Evolutionary conservation across 2,888 invertebrate species (phyloP).

Genomic region (Lepidocyrtoides sp.): DNA sequence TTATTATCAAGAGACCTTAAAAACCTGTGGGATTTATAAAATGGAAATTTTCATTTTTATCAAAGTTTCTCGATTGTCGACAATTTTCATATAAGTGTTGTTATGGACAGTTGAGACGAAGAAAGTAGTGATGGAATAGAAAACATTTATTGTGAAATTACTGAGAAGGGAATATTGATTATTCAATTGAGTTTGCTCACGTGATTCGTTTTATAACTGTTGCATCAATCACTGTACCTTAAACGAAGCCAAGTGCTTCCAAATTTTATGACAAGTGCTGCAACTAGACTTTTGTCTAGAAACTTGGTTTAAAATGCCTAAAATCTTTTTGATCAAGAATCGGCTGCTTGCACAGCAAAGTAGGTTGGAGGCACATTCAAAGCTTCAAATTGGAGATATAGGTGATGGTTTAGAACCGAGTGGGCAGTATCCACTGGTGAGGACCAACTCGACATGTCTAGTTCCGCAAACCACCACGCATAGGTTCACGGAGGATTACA

Average conservation of each 20-base stretch:
- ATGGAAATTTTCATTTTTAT: slow-evolving; percentile 23
- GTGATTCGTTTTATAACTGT: too few relatives aligned
- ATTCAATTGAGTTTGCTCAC: too few relatives aligned
- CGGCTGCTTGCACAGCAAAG: slow-evolving; percentile 97
- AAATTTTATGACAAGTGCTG: not conserved
- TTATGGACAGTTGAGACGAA: not conserved
- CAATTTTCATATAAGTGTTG: too few relatives aligned
- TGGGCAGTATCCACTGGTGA: slow-evolving; percentile 64
- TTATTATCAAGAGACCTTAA: too few relatives aligned
- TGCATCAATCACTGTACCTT: too few relatives aligned
- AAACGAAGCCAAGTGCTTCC: too few relatives aligned
- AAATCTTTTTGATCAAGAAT: slow-evolving; percentile 97
- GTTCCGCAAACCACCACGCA: slow-evolving; percentile 71
- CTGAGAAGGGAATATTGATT: too few relatives aligned
- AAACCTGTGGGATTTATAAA: not conserved
- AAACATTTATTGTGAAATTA: not conserved
- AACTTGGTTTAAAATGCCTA: slow-evolving; percentile 91
- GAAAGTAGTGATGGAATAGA: not conserved
- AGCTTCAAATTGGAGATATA: slow-evolving; percentile 87
- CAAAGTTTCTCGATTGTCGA: not conserved
- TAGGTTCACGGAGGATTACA: slow-evolving; percentile 73
- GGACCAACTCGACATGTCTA: slow-evolving; percentile 64
- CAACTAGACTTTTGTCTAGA: not conserved
- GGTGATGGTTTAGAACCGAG: slow-evolving; percentile 75
- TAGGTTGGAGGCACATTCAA: slow-evolving; percentile 94